phyloP scores from a whole-genome alignment of 2,888 invertebrate species.

The Drosophila formosana region DNA sequence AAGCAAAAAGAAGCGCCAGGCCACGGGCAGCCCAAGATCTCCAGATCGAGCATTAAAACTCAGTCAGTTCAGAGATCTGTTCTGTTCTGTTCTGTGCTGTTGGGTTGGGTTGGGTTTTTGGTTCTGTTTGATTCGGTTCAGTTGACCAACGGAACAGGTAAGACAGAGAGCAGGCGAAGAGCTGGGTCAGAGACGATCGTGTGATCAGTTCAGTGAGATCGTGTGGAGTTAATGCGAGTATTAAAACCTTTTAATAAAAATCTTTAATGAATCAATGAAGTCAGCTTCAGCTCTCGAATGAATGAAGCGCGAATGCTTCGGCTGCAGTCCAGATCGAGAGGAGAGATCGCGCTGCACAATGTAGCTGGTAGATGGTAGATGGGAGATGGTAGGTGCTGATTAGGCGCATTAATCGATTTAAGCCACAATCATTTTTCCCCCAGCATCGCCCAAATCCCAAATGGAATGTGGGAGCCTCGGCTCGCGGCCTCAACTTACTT shows the following conservation, averaged over 20 bases:
- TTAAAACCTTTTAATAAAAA: conserved; percentile 84
- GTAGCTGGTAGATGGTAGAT: conserved; percentile 78
- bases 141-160: conserved; percentile 49
- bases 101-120: conserved; percentile 8
- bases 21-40: conserved; percentile 38
- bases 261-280: conserved; percentile 82
- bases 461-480: conserved; percentile 74
- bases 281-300: conserved; percentile 51
- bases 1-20: conserved; percentile 81
- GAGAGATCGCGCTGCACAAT: conserved; percentile 53
- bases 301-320: conserved; percentile 42
- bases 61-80: conserved; percentile 53
- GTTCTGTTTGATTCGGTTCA: conserved; percentile 28
- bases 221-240: conserved; percentile 84
- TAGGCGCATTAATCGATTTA: conserved; percentile 84
- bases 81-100: conserved; percentile 17
- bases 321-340: conserved; percentile 22
- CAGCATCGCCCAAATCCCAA: conserved; percentile 35
- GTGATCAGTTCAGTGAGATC: conserved; percentile 76
- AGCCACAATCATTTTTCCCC: conserved; percentile 79
- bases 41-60: conserved; percentile 70
- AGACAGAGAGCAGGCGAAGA: conserved; percentile 11
- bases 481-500: conserved; percentile 52
- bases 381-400: conserved; percentile 82
- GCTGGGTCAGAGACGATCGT: conserved; percentile 45